Evolutionary conservation across 92 coral and sea anemone genomes (phyloP).

Genomic region (Zoanthus sociatus): DNA sequence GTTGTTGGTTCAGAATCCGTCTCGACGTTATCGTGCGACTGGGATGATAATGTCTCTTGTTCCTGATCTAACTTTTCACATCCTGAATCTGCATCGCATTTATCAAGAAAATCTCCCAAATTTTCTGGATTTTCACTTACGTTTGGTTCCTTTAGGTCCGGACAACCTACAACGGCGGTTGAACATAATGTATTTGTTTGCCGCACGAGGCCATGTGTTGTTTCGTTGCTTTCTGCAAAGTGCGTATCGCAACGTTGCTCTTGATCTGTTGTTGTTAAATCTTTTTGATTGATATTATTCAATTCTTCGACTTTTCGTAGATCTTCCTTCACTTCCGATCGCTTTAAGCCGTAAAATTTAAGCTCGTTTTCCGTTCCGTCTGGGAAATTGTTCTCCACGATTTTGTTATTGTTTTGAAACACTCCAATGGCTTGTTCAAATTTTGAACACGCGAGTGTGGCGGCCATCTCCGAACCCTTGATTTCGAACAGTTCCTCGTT

Average conservation of each 20-base stretch:
- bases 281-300: not conserved
- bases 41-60: not conserved
- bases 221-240: constrained; percentile 13
- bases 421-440: constrained; percentile 15
- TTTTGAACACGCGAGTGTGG: constrained; percentile 64
- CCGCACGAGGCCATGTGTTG: constrained; percentile 30
- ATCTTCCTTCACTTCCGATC: constrained; percentile 44
- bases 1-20: constrained; percentile 27
- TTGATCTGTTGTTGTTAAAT: not conserved
- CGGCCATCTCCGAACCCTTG: constrained; percentile 66
- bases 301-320: constrained; percentile 33
- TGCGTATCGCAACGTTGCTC: constrained; percentile 25
- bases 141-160: not conserved
- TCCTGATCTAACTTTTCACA: constrained; percentile 24
- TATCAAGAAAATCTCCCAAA: not conserved
- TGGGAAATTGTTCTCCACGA: constrained; percentile 35
- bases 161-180: not conserved
- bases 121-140: not conserved
- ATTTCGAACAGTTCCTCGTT: constrained; percentile 62
- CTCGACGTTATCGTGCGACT: constrained; percentile 44
- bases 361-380: constrained; percentile 38
- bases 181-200: not conserved
- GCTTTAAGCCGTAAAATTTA: constrained; percentile 52
- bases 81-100: not conserved
- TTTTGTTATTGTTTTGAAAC: constrained; percentile 42